Conservation (phyloP, 2,888 invertebrate genomes). For the Dusona sp. region DNA sequence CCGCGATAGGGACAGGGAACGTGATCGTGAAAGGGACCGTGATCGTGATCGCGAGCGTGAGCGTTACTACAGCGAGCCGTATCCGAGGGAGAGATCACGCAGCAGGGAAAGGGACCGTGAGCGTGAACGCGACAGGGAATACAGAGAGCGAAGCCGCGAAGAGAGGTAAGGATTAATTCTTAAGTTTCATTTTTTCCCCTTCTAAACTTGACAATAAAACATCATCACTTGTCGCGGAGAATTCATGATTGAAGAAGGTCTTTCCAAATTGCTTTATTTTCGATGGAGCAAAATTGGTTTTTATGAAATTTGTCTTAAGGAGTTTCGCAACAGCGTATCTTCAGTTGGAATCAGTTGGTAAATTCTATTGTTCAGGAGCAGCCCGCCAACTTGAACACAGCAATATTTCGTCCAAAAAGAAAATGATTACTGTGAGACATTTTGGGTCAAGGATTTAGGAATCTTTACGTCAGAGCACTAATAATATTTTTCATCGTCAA, state of each 20-base stretch:
- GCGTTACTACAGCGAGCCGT: slow-evolving; percentile 84
- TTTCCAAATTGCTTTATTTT: background rate
- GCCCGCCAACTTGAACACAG: too few species aligned
- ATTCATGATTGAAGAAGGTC: slow-evolving; percentile 1
- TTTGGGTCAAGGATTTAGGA: too few species aligned
- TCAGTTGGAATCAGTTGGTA: too few species aligned
- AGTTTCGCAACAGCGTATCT: too few species aligned
- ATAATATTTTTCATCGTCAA: too few species aligned
- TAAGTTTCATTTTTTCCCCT: background rate
- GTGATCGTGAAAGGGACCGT: slow-evolving; percentile 86
- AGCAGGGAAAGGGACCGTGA: slow-evolving; percentile 90
- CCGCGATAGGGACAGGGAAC: slow-evolving; percentile 86
- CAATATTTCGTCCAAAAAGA: too few species aligned
- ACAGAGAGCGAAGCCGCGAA: slow-evolving; percentile 91
- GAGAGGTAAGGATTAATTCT: slow-evolving; percentile 87
- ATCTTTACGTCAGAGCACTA: too few species aligned
- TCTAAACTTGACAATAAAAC: slow-evolving; percentile 25
- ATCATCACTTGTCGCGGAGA: slow-evolving; percentile 2
- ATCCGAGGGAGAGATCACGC: slow-evolving; percentile 91
- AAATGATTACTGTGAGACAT: too few species aligned
- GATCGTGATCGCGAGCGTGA: slow-evolving; percentile 86
- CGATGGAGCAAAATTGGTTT: background rate
- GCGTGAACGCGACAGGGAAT: slow-evolving; percentile 88
- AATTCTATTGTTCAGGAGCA: too few species aligned
- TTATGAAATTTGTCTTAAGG: background rate